Evolutionary conservation across 92 coral and sea anemone genomes (phyloP).

Genomic region (Paramuricea clavata): DNA sequence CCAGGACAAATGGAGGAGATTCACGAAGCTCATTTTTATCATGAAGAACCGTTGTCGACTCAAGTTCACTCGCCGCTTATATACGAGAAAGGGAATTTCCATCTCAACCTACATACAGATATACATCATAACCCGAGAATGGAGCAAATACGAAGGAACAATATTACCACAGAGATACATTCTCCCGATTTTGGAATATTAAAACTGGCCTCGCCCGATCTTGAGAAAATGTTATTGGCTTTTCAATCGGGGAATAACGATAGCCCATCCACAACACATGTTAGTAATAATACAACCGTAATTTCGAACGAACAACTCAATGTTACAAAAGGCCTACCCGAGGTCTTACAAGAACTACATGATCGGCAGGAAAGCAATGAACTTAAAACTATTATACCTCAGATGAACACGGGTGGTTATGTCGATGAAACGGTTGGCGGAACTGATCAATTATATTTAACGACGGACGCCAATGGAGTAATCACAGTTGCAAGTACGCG

Average conservation of each 20-base stretch:
- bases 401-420: constrained; percentile 37
- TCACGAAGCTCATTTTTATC: constrained; percentile 92
- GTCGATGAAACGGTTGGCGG: constrained; percentile 79
- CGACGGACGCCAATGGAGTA: constrained; percentile 72
- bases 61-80: constrained; percentile 93
- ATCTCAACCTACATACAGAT: constrained; percentile 83
- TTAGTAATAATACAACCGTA: constrained; percentile 24
- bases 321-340: constrained; percentile 93
- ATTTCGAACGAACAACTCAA: constrained; percentile 74
- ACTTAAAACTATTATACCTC: constrained; percentile 66
- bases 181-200: constrained; percentile 97
- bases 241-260: constrained; percentile 88
- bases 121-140: constrained; percentile 84
- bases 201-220: constrained; percentile 97
- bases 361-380: constrained; percentile 85
- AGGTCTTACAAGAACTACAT: constrained; percentile 96
- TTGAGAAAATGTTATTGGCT: constrained; percentile 98
- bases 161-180: constrained; percentile 87
- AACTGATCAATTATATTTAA: constrained; percentile 86
- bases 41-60: constrained; percentile 90
- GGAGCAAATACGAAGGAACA: constrained; percentile 87
- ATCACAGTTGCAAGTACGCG: constrained; percentile 73
- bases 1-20: constrained; percentile 91
- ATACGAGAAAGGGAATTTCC: constrained; percentile 87
- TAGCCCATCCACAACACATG: constrained; percentile 79